Conservation (phyloP, 2,797 vertebrate species). For the Florisuga fusca region DNA sequence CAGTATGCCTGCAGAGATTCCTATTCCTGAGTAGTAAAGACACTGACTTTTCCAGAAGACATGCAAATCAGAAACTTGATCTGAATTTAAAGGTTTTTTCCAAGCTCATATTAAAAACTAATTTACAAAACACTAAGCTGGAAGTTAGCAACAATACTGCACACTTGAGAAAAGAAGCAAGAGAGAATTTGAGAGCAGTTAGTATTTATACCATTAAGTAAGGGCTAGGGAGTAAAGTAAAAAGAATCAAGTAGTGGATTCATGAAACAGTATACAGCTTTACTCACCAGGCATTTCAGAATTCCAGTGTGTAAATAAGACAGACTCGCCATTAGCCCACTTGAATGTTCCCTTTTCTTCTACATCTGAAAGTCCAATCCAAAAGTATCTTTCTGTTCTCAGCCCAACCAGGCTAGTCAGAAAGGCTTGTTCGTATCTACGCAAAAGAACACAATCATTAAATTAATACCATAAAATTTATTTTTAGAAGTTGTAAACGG, state of each 20-base stretch:
- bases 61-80: background rate
- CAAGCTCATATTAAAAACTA: background rate
- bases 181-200: background rate
- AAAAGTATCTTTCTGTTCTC: conserved; percentile 92
- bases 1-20: background rate
- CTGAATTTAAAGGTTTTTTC: background rate
- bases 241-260: background rate
- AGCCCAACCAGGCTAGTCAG: conserved; percentile 92
- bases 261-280: background rate
- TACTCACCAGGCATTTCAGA: conserved; percentile 91
- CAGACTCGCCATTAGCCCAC: conserved; percentile 81
- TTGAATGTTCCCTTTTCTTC: conserved; percentile 81
- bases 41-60: background rate
- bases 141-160: background rate
- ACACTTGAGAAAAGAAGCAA: background rate
- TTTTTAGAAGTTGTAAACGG: background rate
- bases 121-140: background rate
- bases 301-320: conserved; percentile 94
- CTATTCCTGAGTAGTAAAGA: background rate
- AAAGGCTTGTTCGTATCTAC: conserved; percentile 94
- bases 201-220: background rate
- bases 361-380: conserved; percentile 90
- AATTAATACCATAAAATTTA: background rate
- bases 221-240: background rate
- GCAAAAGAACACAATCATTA: background rate